Base-by-base conservation (phyloP, 2,888 invertebrate species). In the Scrobipalpa atriplicella region DNA sequence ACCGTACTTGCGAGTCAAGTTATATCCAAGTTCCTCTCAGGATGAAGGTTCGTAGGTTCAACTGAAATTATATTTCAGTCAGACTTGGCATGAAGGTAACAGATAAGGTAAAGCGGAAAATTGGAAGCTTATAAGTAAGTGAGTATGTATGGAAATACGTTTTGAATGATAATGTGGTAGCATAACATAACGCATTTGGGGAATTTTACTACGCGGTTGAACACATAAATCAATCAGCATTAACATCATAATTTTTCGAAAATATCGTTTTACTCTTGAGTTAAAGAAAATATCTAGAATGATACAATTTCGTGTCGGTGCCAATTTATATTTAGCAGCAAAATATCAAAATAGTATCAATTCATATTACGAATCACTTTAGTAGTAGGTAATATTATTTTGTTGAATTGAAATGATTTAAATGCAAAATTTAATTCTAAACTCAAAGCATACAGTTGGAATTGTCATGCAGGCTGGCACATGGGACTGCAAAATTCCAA, bases 401-500 rank as follows among this genome's bases (percentile, higher is more conserved):
- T n/a, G 1, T n/a, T n/a, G 16, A 18, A 3, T 7, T 52, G 13
- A 56, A 21, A 52, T 51, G 8, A 18, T 18, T 19, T 52, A 19
- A 52, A 10, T 19, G 19, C 18, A 52, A 10, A 52, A 19, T 19
- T 18, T 19, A 18, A 18, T 52, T 52, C 11, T 19, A 52, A 19
- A 18, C 18, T 18, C 19, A 10, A 52, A 52, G 19, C 19, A 11
- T 52, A 19, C 52, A 21, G 21, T 56, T 21, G 21, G 13, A 21
- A 56, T 52, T 21, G 19, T 21, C 10, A 56, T 13, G 21, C 19
- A 29, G 13, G 21, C 10, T 21, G 13, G 21, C 54, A 56, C 11
- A 56, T 56, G 54, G 21, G 54, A 56, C 54, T 21, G 21, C 13
- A 19, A 52, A 56, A 13, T 56, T 29, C 21, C 21, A 56, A 56